Base-by-base conservation (phyloP, 2,797 vertebrate genomes). In the Molossus molossus region DNA sequence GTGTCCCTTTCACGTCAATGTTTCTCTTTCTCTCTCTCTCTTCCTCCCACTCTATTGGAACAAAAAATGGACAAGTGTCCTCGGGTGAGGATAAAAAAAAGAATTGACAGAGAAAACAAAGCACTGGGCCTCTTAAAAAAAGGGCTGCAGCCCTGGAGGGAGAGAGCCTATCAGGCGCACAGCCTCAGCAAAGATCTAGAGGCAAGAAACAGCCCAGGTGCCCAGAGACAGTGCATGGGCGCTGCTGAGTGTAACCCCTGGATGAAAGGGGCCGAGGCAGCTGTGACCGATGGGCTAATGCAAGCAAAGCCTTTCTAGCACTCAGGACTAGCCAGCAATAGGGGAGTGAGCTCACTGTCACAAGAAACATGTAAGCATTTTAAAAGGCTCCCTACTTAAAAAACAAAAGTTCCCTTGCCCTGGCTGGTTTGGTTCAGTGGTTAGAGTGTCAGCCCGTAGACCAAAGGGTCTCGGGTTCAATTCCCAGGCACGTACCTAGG, bases 171-270 rank as follows among this genome's bases (percentile, higher is more conserved):
- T 25, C 25, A 25, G 62, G 73, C 1, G 9, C 57, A 65, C 8
- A 20, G n/a, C 25, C 17, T 23, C 87, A 45, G 65, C 20, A 33
- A 14, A 48, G 20, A 53, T 9, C 60, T 9, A 45, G 40, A 58
- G 58, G 67, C 20, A 40, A 15, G 25, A 9, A 15, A 14, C 12
- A 50, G 58, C 50, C 80, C 0, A 1, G 70, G 76, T 17, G 23
- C 33, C 79, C 33, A 9, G 27, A 86, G 70, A 45, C 6, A 80
- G 57, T 1, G 0, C 27, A 3, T 1, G 20, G 17, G 57, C 40
- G 37, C 60, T 64, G 23, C 72, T 3, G 27, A 77, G 12, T 48
- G 27, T 25, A 27, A 40, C 0, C 0, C 37, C 12, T 0, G 12
- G 40, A 29, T 20, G 1, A 27, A 55, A 62, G 14, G 9, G 75